phyloP scores from a whole-genome alignment of 2,113 vertebrate genomes.

The Dinomys branickii region DNA sequence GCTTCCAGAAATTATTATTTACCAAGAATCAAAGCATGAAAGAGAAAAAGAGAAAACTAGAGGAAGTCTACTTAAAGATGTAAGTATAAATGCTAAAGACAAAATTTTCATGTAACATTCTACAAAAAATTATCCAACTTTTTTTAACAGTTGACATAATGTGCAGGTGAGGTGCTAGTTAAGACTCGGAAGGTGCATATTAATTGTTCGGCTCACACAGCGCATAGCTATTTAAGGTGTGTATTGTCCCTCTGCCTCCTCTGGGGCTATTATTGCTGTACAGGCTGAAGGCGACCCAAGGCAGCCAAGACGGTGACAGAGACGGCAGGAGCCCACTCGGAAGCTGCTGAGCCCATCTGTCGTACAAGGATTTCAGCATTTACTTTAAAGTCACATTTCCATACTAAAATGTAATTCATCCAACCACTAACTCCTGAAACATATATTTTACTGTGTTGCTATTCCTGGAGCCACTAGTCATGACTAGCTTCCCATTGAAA shows the following conservation, averaged over 20 bases:
- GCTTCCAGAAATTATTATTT: background rate
- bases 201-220: constrained; percentile 74
- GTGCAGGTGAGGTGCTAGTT: constrained; percentile 73
- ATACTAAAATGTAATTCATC: constrained; percentile 66
- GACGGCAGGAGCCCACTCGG: constrained; percentile 65
- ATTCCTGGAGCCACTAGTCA: constrained; percentile 58
- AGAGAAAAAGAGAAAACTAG: constrained; percentile 37
- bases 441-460: constrained; percentile 41
- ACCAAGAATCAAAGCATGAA: background rate
- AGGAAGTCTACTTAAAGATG: background rate
- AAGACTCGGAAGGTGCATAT: background rate
- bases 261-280: constrained; percentile 70
- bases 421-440: background rate
- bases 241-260: constrained; percentile 51
- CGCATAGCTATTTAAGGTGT: constrained; percentile 51
- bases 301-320: constrained; percentile 21
- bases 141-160: constrained; percentile 27
- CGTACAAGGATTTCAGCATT: constrained; percentile 54
- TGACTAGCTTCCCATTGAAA: background rate
- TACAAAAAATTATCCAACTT: background rate
- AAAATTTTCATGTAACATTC: background rate
- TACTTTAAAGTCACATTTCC: constrained; percentile 64
- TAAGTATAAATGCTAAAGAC: background rate
- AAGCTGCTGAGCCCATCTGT: constrained; percentile 71
- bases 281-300: background rate